Conservation (phyloP, 2,888 invertebrate species). For the Erynnis tages region DNA sequence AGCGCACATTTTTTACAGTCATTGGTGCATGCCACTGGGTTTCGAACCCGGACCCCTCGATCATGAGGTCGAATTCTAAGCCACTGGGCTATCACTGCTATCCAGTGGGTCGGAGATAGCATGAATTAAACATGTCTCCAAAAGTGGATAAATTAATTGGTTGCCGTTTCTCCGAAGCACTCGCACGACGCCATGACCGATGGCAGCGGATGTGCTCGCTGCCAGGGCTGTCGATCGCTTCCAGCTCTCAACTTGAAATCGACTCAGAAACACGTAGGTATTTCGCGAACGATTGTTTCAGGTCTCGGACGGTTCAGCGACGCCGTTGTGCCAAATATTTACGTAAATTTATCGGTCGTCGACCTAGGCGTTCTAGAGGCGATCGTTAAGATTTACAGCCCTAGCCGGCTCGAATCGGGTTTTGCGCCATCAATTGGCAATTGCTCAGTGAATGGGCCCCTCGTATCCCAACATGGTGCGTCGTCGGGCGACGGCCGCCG, state of each 20-base stretch:
- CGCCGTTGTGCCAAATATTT: too few species aligned
- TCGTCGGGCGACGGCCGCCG: conserved; percentile 38
- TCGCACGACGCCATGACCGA: conserved; percentile 34
- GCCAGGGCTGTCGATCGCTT: conserved; percentile 36
- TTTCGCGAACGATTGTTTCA: too few species aligned
- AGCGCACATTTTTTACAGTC: too few species aligned
- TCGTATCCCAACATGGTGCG: conserved; percentile 49
- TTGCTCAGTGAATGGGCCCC: conserved; percentile 66
- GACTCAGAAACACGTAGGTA: too few species aligned
- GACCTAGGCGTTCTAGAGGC: background rate
- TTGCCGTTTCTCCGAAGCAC: conserved; percentile 52
- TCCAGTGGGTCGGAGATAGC: conserved; percentile 22
- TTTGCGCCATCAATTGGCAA: conserved; percentile 64
- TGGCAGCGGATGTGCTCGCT: conserved; percentile 36
- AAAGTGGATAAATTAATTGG: conserved; percentile 66
- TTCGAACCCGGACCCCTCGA: too few species aligned
- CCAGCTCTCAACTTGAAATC: too few species aligned
- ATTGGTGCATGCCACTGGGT: too few species aligned
- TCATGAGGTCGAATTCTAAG: too few species aligned
- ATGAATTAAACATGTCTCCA: conserved; percentile 58
- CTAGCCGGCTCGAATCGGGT: conserved; percentile 47
- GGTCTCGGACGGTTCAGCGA: too few species aligned
- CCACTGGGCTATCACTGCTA: too few species aligned
- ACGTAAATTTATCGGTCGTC: background rate
- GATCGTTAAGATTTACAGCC: conserved; percentile 36